Conservation (phyloP, 2,888 invertebrate species). For the Pemphredon lugubris region DNA sequence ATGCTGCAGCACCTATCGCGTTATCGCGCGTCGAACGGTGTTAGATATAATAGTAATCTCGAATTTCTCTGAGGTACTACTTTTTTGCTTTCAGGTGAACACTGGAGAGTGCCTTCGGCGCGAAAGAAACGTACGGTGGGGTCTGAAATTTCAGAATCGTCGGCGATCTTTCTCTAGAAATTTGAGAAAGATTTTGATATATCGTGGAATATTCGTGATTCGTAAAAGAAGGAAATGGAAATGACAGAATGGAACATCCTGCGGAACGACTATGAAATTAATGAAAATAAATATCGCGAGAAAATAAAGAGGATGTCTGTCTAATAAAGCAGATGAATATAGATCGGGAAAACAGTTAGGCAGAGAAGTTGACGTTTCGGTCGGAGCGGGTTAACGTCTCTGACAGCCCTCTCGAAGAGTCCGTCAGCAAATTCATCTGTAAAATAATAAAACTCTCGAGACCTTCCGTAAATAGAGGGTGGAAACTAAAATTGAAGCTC, state of each 20-base stretch:
- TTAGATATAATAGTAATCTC: too few species aligned
- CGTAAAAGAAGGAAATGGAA: slow-evolving; percentile 37
- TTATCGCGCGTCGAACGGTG: too few species aligned
- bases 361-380: background rate
- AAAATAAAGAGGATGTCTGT: background rate
- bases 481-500: background rate
- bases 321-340: slow-evolving; percentile 6
- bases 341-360: background rate
- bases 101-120: too few species aligned
- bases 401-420: background rate
- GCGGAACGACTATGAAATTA: slow-evolving; percentile 4
- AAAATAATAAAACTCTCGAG: slow-evolving; percentile 2
- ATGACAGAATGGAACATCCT: slow-evolving; percentile 41
- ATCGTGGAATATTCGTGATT: background rate
- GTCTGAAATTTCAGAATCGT: too few species aligned
- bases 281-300: slow-evolving; percentile 2
- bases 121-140: too few species aligned
- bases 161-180: too few species aligned
- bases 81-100: too few species aligned
- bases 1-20: too few species aligned
- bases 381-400: background rate
- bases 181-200: too few species aligned
- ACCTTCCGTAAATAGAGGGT: background rate
- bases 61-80: too few species aligned
- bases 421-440: background rate